A percentile compares a stretch with the other conserved stretches of the same genome.
These are phyloP conservation scores for Erpornis zantholeuca DNA, from an alignment of 2,113 vertebrate genomes.

Conservation along the genomic window DNA sequence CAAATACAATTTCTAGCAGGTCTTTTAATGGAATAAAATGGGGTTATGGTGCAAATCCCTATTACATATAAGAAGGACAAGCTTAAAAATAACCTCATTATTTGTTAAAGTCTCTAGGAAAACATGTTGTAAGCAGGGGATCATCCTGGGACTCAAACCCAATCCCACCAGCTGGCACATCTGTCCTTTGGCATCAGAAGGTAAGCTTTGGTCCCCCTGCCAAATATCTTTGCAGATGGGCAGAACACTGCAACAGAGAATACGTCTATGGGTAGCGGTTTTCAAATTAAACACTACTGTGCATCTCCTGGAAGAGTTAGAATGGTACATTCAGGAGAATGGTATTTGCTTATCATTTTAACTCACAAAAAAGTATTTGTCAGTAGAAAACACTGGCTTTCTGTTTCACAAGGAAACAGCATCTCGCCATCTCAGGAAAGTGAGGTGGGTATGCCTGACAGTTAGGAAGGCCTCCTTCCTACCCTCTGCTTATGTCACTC, in stretches of 20 bases:
- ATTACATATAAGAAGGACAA: not conserved
- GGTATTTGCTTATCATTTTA: not conserved
- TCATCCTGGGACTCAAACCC: conserved; percentile 83
- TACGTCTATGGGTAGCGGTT: not conserved
- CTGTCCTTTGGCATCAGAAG: conserved; percentile 74
- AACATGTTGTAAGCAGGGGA: conserved; percentile 76
- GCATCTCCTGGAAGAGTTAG: not conserved
- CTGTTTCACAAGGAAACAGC: not conserved
- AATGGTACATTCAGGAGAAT: not conserved
- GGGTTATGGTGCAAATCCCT: not conserved
- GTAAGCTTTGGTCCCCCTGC: conserved; percentile 39
- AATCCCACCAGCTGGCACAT: conserved; percentile 77
- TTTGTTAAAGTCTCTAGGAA: conserved; percentile 78
- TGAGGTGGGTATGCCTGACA: fast-evolving
- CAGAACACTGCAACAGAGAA: not conserved
- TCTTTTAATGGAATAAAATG: not conserved
- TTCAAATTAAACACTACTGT: not conserved
- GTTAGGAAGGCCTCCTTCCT: not conserved
- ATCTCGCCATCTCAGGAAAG: not conserved
- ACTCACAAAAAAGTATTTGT: not conserved
- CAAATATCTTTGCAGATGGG: not conserved
- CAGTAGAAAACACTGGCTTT: not conserved
- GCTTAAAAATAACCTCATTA: not conserved
- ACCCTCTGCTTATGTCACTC: not conserved
- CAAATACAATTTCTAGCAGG: not conserved